Percentiles rank a stretch among this genome's conserved stretches.
Conservation (phyloP, 2,888 invertebrate genomes). For the Lampropteryx suffumata region DNA sequence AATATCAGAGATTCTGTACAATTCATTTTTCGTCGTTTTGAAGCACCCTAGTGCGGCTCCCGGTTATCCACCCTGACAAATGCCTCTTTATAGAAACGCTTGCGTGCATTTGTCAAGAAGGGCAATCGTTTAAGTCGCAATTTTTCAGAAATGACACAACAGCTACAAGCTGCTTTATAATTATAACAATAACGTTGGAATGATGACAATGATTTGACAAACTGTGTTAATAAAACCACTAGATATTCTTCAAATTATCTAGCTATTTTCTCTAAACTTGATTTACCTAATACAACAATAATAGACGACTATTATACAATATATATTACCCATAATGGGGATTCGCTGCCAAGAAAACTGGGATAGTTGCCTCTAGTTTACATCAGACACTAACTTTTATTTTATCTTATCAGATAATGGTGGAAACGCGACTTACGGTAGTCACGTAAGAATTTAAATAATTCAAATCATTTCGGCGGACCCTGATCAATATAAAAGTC, state of each 20-base stretch:
- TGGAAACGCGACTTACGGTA: too few species aligned
- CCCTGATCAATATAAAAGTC: not conserved
- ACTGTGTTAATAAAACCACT: constrained; percentile 9
- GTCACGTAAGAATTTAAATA: not conserved
- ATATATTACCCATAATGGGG: not conserved
- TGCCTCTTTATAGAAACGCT: not conserved
- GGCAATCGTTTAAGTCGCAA: not conserved
- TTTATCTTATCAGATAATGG: not conserved
- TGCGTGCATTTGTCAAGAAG: not conserved
- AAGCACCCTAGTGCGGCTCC: constrained; percentile 5
- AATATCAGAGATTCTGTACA: constrained; percentile 16
- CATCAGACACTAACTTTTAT: not conserved
- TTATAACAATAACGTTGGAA: constrained; percentile 11
- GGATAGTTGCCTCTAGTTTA: not conserved
- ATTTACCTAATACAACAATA: not conserved
- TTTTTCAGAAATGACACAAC: constrained; percentile 1
- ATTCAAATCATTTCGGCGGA: not conserved
- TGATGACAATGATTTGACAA: constrained; percentile 1
- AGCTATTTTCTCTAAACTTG: constrained; percentile 15
- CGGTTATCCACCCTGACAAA: not conserved
- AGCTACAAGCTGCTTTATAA: constrained; percentile 1
- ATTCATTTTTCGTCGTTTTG: constrained; percentile 3
- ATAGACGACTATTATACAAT: constrained; percentile 3
- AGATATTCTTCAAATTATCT: constrained; percentile 14
- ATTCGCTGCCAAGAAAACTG: constrained; percentile 8